Conservation (phyloP, 30 jellyfish, hydroid and myxozoan genomes). For the Cassiopea xamachana region DNA sequence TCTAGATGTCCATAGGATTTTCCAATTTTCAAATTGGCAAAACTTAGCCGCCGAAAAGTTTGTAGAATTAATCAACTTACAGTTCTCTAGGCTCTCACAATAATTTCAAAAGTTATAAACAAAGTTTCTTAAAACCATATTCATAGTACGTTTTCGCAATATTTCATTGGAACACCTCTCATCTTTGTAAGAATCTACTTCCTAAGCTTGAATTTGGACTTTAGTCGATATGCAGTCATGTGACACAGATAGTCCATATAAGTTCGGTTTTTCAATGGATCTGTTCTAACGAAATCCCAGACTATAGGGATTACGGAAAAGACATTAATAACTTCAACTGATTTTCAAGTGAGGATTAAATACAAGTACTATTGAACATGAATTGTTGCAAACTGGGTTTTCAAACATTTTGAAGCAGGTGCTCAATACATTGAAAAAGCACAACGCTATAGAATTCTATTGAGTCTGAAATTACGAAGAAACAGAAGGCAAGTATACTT, state of each 20-base stretch:
- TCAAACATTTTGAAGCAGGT: background rate
- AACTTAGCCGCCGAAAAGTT: no score
- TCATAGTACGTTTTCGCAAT: no score
- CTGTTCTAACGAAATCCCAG: background rate
- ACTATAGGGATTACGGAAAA: background rate
- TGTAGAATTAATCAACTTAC: no score
- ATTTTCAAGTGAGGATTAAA: background rate
- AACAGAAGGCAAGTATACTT: background rate
- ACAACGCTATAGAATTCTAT: no score
- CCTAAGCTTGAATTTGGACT: no score
- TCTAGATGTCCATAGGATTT: no score
- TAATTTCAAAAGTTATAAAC: no score
- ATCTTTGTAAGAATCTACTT: background rate
- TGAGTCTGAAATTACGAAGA: background rate
- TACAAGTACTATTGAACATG: background rate
- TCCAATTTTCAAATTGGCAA: no score
- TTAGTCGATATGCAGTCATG: background rate
- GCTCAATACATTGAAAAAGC: background rate
- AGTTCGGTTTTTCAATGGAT: background rate
- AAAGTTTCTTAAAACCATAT: no score
- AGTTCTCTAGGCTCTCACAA: no score
- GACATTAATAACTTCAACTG: background rate
- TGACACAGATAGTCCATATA: background rate
- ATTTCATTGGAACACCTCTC: no score
- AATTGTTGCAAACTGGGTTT: background rate